Evolutionary conservation across 2,113 vertebrate species (phyloP).

Genomic region (Reinhardtius hippoglossoides): DNA sequence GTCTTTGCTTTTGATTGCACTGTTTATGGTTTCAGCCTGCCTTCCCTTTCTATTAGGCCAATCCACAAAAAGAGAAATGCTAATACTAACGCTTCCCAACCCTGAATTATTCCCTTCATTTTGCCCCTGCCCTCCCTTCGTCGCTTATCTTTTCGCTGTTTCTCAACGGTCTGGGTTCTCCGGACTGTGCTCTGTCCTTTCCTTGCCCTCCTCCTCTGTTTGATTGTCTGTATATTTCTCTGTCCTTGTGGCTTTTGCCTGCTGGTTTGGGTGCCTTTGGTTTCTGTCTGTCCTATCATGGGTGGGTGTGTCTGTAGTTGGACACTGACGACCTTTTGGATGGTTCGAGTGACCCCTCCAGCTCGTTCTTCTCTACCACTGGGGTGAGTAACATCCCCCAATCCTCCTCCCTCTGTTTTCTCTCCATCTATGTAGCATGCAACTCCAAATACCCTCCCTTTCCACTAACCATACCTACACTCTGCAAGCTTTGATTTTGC

Average conservation of each 20-base stretch:
- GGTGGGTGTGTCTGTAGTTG: constrained; percentile 86
- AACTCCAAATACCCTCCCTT: constrained; percentile 56
- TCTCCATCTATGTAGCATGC: constrained; percentile 73
- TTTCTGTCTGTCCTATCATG: constrained; percentile 79
- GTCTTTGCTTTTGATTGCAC: constrained; percentile 55
- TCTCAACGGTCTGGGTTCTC: constrained; percentile 62
- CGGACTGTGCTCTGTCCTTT: constrained; percentile 72
- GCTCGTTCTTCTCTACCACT: constrained; percentile 91
- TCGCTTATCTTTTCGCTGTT: constrained; percentile 51
- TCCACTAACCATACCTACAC: constrained; percentile 72
- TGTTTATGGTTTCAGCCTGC: constrained; percentile 54
- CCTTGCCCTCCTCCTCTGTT: constrained; percentile 68
- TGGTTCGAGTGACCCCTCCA: constrained; percentile 90
- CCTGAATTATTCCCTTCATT: constrained; percentile 57
- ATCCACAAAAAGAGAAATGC: constrained; percentile 60
- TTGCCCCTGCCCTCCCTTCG: constrained; percentile 25
- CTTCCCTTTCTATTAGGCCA: constrained; percentile 45
- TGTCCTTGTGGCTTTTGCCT: constrained; percentile 75
- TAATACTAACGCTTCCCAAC: constrained; percentile 75
- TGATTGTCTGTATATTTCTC: constrained; percentile 71
- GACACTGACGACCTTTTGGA: constrained; percentile 94
- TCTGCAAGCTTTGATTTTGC: constrained; percentile 55
- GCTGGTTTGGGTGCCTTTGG: constrained; percentile 74
- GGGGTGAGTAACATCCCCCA: constrained; percentile 88
- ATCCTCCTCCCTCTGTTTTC: constrained; percentile 63